Evolutionary conservation across 2,888 invertebrate species (phyloP).

Genomic region (Tridacna gigas): DNA sequence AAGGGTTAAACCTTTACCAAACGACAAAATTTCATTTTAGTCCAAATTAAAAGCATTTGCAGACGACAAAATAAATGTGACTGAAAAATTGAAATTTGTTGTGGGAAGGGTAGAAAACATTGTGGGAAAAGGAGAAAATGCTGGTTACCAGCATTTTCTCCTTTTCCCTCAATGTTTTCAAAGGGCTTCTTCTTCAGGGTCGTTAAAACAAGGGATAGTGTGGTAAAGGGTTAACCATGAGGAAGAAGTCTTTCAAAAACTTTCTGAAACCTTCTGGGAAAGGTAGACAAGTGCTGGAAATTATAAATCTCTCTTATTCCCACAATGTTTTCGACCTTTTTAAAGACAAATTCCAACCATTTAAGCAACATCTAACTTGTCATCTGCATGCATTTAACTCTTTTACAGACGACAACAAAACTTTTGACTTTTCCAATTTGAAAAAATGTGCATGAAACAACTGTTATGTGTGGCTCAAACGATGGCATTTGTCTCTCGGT

Average conservation of each 20-base stretch:
- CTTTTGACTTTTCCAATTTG: too few species aligned
- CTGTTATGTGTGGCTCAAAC: too few species aligned
- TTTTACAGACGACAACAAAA: too few species aligned
- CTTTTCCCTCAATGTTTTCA: background rate
- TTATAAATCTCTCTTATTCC: background rate
- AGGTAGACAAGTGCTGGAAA: background rate
- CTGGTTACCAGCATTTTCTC: background rate
- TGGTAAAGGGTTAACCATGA: background rate
- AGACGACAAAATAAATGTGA: too few species aligned
- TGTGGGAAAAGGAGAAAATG: background rate
- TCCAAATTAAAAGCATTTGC: too few species aligned
- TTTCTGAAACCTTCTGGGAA: background rate
- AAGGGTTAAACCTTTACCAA: too few species aligned
- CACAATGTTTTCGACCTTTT: background rate
- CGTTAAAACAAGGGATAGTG: background rate
- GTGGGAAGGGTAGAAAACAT: background rate
- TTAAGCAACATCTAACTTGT: background rate
- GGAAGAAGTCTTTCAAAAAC: background rate
- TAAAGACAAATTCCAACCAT: too few species aligned
- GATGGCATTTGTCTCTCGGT: too few species aligned
- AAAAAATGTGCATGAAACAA: too few species aligned
- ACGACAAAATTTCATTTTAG: too few species aligned
- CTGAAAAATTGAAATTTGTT: too few species aligned
- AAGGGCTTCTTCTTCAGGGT: background rate
- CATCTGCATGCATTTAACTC: too few species aligned